Evolutionary conservation across 2,888 invertebrate species (phyloP).

Genomic region (Drosophila planitibia): DNA sequence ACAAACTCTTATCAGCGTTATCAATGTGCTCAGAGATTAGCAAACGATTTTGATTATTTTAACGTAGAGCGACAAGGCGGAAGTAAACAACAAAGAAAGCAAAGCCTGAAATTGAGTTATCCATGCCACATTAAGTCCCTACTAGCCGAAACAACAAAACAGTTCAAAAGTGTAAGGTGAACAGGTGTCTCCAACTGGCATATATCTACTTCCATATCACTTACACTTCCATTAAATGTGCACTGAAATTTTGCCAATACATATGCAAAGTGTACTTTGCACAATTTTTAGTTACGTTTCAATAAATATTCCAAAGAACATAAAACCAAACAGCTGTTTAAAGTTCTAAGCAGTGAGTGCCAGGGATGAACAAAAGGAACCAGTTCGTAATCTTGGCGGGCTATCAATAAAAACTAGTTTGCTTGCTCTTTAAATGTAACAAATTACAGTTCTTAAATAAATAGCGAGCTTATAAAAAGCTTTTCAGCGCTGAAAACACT

Average conservation of each 20-base stretch:
- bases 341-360: background rate
- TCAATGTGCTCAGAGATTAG: constrained; percentile 21
- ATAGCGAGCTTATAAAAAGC: background rate
- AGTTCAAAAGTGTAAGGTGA: constrained; percentile 62
- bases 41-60: constrained; percentile 48
- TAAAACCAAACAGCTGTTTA: constrained; percentile 50
- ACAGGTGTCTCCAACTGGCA: constrained; percentile 1
- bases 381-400: too few relatives aligned
- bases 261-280: background rate
- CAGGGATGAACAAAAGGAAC: constrained; percentile 31
- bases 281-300: constrained; percentile 8
- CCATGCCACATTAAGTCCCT: constrained; percentile 9
- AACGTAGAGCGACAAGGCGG: background rate
- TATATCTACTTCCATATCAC: constrained; percentile 8
- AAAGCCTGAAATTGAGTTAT: constrained; percentile 22
- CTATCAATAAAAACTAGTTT: background rate
- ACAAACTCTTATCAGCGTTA: constrained; percentile 48
- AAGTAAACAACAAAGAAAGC: constrained; percentile 20
- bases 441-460: background rate
- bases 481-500: background rate
- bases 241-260: background rate
- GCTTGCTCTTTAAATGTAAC: background rate
- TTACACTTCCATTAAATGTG: constrained; percentile 16
- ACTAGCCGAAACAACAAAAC: constrained; percentile 1
- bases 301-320: constrained; percentile 20